These are phyloP conservation scores for Montipora cactus DNA, from an alignment of 64 coral and sea anemone species.

Conservation along the genomic window DNA sequence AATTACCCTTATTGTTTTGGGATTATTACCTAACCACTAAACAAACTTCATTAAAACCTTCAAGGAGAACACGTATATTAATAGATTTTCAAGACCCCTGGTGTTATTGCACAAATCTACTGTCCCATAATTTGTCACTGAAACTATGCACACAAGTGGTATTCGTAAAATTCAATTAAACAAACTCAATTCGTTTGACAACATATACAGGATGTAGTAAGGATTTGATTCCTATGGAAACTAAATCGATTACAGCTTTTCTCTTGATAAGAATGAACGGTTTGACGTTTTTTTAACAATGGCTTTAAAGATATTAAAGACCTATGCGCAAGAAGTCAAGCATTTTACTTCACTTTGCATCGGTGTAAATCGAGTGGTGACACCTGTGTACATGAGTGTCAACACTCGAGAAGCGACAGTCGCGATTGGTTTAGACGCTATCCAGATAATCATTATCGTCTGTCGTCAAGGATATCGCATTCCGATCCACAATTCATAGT, in stretches of 20 bases:
- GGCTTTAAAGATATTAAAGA: not conserved
- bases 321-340: not conserved
- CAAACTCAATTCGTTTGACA: too few relatives aligned
- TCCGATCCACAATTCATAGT: not conserved
- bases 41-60: not conserved
- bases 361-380: not conserved
- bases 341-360: not conserved
- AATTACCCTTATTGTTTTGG: not conserved
- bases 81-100: not conserved
- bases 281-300: not conserved
- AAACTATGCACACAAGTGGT: too few relatives aligned
- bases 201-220: too few relatives aligned
- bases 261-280: not conserved
- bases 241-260: not conserved
- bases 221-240: not conserved
- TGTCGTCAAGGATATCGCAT: constrained; percentile 6
- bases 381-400: not conserved
- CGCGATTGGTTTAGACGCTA: not conserved
- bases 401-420: not conserved
- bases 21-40: not conserved
- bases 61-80: not conserved
- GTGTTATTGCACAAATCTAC: not conserved
- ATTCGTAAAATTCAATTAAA: too few relatives aligned
- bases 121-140: too few relatives aligned
- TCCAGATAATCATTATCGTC: not conserved